A percentile compares a stretch with the other conserved stretches of the same genome.
These are phyloP conservation scores for Elephas maximus DNA, from an alignment of 2,113 vertebrate genomes.

Conservation along the genomic window DNA sequence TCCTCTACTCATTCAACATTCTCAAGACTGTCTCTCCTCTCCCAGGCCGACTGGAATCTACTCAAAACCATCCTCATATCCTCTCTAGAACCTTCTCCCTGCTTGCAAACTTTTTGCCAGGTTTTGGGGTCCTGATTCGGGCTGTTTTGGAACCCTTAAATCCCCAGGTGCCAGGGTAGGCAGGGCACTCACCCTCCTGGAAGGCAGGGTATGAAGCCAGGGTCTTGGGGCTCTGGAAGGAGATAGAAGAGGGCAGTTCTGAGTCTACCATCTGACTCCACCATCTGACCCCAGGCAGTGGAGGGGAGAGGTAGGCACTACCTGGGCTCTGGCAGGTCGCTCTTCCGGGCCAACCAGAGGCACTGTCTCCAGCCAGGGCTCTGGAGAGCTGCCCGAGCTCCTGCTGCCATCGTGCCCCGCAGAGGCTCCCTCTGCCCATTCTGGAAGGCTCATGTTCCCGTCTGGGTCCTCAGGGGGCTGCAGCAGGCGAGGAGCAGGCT, in stretches of 20 bases:
- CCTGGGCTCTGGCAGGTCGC: conserved; percentile 30
- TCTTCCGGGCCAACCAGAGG: conserved; percentile 58
- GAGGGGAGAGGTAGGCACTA: not conserved
- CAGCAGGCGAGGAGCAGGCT: conserved; percentile 54
- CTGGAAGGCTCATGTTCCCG: fast-evolving
- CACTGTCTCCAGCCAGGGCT: conserved; percentile 67
- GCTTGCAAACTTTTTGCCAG: not conserved
- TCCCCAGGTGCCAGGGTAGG: not conserved
- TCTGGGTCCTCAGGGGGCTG: conserved; percentile 20
- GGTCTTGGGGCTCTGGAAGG: conserved; percentile 89
- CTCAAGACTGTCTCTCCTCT: not conserved
- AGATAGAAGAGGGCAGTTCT: conserved; percentile 64
- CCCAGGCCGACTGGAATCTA: not conserved
- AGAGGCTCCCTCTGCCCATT: conserved; percentile 34
- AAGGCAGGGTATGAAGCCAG: conserved; percentile 86
- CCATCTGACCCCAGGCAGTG: too few relatives aligned
- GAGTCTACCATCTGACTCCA: not conserved
- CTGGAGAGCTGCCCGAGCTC: conserved; percentile 84
- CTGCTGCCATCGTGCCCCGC: conserved; percentile 45
- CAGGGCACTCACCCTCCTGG: conserved; percentile 92
- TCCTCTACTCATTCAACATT: not conserved
- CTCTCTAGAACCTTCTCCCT: not conserved
- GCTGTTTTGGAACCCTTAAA: not conserved
- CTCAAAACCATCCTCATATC: not conserved
- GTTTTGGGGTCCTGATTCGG: not conserved